These are phyloP conservation scores for Phalacrocorax brasilianus DNA, from an alignment of 2,113 vertebrate genomes.

Conservation along the genomic window DNA sequence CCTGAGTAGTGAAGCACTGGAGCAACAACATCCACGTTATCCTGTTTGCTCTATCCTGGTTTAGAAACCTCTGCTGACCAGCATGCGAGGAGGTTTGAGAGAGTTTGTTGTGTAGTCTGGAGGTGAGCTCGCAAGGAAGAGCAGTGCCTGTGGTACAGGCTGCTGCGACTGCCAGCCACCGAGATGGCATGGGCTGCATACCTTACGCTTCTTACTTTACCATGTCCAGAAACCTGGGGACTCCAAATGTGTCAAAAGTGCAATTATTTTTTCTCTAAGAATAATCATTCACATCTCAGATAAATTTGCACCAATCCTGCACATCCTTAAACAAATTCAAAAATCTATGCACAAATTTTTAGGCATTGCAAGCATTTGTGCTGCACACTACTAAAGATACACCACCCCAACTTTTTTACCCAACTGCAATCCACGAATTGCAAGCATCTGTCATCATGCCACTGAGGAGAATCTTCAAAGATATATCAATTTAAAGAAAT, in stretches of 20 bases:
- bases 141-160: not conserved
- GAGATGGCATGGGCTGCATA: not conserved
- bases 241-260: not conserved
- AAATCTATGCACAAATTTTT: not conserved
- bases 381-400: not conserved
- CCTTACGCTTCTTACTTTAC: not conserved
- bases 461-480: not conserved
- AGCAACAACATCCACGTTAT: not conserved
- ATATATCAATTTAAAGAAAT: not conserved
- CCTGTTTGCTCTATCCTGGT: not conserved
- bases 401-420: not conserved
- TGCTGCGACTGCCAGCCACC: not conserved
- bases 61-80: not conserved
- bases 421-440: not conserved
- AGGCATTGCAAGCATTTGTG: not conserved
- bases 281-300: not conserved
- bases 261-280: not conserved
- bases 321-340: not conserved
- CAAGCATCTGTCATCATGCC: not conserved
- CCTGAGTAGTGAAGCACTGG: accelerated
- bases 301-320: not conserved
- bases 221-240: not conserved
- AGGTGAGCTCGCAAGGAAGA: not conserved
- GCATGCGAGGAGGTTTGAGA: not conserved
- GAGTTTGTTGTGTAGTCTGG: too few species aligned